Percentiles rank a stretch among this genome's conserved stretches.
phyloP scores from a whole-genome alignment of 2,888 invertebrate genomes.

The Cataglyphis livida region DNA sequence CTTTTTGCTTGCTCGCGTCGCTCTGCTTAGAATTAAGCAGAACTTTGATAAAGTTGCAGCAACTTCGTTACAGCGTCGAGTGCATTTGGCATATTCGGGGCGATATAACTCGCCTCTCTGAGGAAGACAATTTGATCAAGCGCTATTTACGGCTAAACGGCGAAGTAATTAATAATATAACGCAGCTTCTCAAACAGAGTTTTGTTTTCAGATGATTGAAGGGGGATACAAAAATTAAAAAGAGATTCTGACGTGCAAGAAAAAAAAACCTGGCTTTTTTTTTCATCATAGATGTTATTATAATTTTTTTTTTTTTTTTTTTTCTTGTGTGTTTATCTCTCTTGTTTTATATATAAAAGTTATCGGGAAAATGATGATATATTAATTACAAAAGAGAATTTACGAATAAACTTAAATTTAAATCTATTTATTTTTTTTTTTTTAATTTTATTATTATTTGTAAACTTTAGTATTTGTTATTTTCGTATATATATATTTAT shows the following conservation, averaged over 20 bases:
- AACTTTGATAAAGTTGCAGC: slow-evolving; percentile 55
- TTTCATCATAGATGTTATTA: background rate
- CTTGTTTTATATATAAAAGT: background rate
- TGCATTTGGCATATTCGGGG: slow-evolving; percentile 55
- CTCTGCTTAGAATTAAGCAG: slow-evolving; percentile 54
- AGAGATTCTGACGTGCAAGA: background rate
- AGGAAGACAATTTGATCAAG: slow-evolving; percentile 56
- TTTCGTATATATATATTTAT: background rate
- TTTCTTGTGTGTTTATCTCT: background rate
- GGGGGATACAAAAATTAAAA: background rate
- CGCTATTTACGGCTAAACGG: slow-evolving; percentile 53
- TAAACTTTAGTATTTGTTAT: slow-evolving; percentile 1
- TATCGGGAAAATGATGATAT: background rate
- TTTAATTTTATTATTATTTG: background rate
- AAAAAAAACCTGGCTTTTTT: background rate
- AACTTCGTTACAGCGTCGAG: slow-evolving; percentile 55
- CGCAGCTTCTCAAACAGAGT: slow-evolving; percentile 25
- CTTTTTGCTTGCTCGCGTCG: slow-evolving; percentile 55
- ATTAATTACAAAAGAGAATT: background rate
- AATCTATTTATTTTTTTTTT: background rate
- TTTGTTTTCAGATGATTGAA: slow-evolving; percentile 31
- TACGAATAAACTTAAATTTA: background rate
- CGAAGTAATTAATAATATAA: slow-evolving; percentile 54
- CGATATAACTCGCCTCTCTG: slow-evolving; percentile 54
- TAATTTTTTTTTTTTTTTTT: background rate